These are phyloP conservation scores for Eupsittula cactorum DNA, from an alignment of 2,113 vertebrate genomes.

Conservation along the genomic window DNA sequence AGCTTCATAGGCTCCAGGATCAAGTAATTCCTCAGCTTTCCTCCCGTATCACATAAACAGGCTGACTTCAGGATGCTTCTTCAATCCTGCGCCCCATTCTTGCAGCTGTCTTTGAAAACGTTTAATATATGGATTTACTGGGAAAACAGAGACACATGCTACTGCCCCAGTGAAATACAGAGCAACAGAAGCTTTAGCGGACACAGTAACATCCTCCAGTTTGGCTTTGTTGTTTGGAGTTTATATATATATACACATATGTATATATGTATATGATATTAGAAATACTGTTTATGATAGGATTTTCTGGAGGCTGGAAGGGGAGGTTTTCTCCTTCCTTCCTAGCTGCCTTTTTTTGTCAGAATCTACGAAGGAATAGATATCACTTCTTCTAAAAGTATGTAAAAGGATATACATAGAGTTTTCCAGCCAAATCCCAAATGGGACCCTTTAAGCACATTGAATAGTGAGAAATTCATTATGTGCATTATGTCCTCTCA, in stretches of 20 bases:
- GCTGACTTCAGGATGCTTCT: neutral
- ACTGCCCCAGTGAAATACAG: neutral
- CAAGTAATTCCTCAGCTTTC: neutral
- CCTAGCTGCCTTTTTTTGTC: accelerated
- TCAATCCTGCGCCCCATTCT: neutral
- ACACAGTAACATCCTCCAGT: neutral
- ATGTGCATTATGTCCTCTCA: neutral
- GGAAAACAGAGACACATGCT: too few species aligned
- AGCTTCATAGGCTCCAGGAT: neutral
- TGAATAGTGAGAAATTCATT: neutral
- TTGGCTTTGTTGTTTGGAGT: neutral
- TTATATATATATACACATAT: neutral
- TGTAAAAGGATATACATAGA: neutral
- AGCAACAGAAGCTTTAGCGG: neutral
- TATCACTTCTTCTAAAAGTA: neutral
- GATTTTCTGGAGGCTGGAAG: neutral
- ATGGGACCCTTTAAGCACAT: neutral
- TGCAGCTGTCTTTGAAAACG: neutral
- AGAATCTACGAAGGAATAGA: neutral
- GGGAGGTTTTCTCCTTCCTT: neutral
- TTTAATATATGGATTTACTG: too few species aligned
- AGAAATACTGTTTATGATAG: neutral
- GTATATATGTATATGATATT: neutral
- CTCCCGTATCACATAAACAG: neutral
- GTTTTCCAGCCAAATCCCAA: neutral